Base-by-base conservation (phyloP, 2,113 vertebrate species). In the Amphiprion ocellaris region DNA sequence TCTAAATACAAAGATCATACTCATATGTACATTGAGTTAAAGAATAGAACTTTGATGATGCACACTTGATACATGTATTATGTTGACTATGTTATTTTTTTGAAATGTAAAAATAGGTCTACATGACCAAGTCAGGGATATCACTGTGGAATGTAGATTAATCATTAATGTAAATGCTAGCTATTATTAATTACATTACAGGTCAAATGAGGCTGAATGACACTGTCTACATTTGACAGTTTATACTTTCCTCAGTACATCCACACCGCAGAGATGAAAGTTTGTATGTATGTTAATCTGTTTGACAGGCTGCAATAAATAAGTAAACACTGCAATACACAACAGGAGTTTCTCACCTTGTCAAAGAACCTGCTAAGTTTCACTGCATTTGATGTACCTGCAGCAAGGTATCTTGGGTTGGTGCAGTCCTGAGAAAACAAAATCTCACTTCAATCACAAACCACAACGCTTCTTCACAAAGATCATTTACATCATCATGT, bases 321-420 rank as follows among this genome's bases (percentile, higher is more conserved):
- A 19, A 49, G 17, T 37, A 37, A 37, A 15, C 41, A 52, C 16
- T 52, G 1, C 10, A 61, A 28, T 11, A 28, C 8, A 52, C 10
- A 53, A 7, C 21, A 19, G 1, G 11, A 3, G 3, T 47, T 64
- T 72, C 89, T 94, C 93, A 98, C 98, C 96, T 99, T 99, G 94
- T 99, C 98, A 94, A 98, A 99, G 90, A 99, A 99, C 70, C 97
- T 95, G 91, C 98, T 99, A 16, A 99, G 93, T 87, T 99, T 99
- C 83, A 98, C 97, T 81, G 98, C 97, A 78, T 98, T 99, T 79
- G 98, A 99, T 14, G 97, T 98, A 41, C 98, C 98, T 77, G 98
- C 97, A 79, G 97, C 97, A 55, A 99, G 92, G 73, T 96, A 98
- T 5, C 97, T 93, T 10, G 96, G 96, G 93, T 96, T 98, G 69